Evolutionary conservation across 1,140 invertebrate genomes (phyloP), one percentile per base, ranked within the genome.

Genomic region (Nylanderia fulva): DNA sequence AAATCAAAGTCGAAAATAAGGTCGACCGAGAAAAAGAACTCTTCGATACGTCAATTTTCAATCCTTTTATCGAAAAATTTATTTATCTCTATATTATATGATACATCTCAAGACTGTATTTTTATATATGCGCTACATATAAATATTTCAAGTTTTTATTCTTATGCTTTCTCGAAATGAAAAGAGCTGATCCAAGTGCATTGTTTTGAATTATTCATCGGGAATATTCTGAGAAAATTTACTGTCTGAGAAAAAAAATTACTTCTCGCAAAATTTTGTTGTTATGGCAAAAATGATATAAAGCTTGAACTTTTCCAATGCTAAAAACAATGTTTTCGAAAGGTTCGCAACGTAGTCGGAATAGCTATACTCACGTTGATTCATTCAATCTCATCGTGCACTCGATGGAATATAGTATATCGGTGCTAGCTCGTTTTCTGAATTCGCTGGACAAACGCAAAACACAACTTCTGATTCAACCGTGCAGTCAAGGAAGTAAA

Each of bases 291-390:
- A 39, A 66, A 88, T 54, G 11, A n/a, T 9, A 69, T n/a, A 72
- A 29, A 9, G 5, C 11, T 18, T 21, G 24, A 18, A 24, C 13
- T 39, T 80, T 56, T 48, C 60, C n/a, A 3, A 5, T 42, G 27
- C 24, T 85, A 68, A 88, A 87, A 63, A 36, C 48, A 56, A 29
- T 76, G 29, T 63, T 74, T 61, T 52, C 39, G 54, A 60, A 27
- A 21, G 24, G 42, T 76, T 54, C 80, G 79, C 58, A 84, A 91
- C 85, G 84, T 88, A 86, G 84, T 90, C 87, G 90, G 84, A 74
- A 90, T 90, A 90, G 91, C 90, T 84, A n/a, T n/a, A 64, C 8
- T n/a, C 36, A 56, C 24, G 33, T 63, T 69, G 52, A 69, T 36
- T 64, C 76, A 27, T 85, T 64, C 54, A 56, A 13, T 58, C 24